Evolutionary conservation across 2,888 invertebrate species (phyloP).

Genomic region (Blomia tropicalis): DNA sequence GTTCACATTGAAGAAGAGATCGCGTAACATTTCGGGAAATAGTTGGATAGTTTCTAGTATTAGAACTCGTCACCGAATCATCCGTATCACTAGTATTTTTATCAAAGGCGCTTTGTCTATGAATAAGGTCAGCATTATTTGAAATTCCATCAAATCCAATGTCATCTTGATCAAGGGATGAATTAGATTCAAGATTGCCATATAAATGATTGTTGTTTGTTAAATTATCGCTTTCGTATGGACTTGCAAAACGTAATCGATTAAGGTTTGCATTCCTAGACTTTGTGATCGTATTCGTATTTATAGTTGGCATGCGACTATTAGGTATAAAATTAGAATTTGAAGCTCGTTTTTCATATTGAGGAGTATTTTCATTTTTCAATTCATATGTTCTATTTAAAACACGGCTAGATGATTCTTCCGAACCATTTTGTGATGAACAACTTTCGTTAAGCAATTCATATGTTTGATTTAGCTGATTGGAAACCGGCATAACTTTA

Average conservation of each 20-base stretch:
- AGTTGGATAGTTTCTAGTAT: background rate
- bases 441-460: background rate
- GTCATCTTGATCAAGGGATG: background rate
- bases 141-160: background rate
- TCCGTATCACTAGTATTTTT: background rate
- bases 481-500: background rate
- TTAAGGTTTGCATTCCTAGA: too few species aligned
- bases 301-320: too few species aligned
- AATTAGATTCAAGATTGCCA: background rate
- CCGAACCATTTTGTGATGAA: background rate
- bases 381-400: background rate
- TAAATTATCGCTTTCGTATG: background rate
- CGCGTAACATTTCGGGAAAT: background rate
- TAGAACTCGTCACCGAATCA: background rate
- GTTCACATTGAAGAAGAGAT: background rate
- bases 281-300: slow-evolving; percentile 1
- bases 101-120: background rate
- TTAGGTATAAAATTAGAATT: background rate
- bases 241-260: background rate
- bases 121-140: background rate
- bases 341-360: background rate
- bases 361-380: background rate
- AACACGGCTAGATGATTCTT: background rate
- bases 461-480: background rate
- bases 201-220: background rate